Conservation (phyloP, 2,888 invertebrate species). For the Tromatobia lineatoria region DNA sequence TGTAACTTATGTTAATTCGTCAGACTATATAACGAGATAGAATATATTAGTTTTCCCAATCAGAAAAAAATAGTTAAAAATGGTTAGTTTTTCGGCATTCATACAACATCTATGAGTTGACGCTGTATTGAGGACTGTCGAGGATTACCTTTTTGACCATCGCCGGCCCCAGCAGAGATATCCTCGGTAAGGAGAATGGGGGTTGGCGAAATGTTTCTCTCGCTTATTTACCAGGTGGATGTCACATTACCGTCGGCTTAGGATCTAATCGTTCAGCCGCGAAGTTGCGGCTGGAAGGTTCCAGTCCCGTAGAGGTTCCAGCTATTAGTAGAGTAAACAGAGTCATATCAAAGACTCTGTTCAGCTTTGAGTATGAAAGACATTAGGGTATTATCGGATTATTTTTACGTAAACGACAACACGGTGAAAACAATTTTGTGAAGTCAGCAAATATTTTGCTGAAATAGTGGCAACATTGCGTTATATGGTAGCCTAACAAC, state of each 20-base stretch:
- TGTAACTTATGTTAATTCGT: not conserved
- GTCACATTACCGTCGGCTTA: conserved; percentile 80
- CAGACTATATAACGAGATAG: not conserved
- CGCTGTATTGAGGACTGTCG: conserved; percentile 18
- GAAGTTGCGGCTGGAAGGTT: conserved; percentile 64
- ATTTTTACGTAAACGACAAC: not conserved
- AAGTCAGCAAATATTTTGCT: too few species aligned
- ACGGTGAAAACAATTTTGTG: too few species aligned
- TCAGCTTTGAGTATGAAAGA: conserved; percentile 9
- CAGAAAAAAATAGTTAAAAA: not conserved
- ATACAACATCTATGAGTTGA: conserved; percentile 6
- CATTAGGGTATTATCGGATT: conserved; percentile 34
- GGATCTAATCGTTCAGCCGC: conserved; percentile 71
- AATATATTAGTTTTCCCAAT: not conserved
- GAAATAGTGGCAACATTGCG: too few species aligned
- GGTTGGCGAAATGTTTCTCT: conserved; percentile 62
- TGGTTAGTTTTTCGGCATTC: not conserved
- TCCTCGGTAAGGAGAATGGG: conserved; percentile 36
- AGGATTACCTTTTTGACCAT: conserved; percentile 51
- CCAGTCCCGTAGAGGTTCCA: conserved; percentile 42
- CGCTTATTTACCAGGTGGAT: conserved; percentile 76
- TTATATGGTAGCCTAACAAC: too few species aligned
- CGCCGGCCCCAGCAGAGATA: conserved; percentile 8
- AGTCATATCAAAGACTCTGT: not conserved
- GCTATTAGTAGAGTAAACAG: conserved; percentile 1